Base-by-base conservation (phyloP, 1,140 invertebrate genomes). In the Caenorhabditis tropicalis region DNA sequence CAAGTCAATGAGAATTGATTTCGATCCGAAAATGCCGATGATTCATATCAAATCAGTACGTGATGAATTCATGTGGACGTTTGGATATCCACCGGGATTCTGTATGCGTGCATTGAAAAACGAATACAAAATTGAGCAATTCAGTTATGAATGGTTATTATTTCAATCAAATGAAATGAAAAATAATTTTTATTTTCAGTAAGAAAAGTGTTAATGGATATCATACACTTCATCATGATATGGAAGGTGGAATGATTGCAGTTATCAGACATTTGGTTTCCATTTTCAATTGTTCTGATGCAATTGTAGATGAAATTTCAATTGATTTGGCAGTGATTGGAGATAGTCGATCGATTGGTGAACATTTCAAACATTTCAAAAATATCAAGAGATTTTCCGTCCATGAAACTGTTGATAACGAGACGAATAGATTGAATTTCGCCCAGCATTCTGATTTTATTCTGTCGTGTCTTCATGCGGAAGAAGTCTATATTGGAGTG, bases 271-370 rank as follows among this genome's bases (percentile, higher is more conserved):
- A 74, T 27, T 10, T 74, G 29, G 29, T 74, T 3, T 33, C 65
- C 2, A 43, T 74, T 12, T 74, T 43, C 36, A 43, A 74, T 12
- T 74, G 65, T 27, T 43, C 65, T 24, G 29, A 74, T 7, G 15
- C 65, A 39, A 46, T 43, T 19, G 43, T 74, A n/a, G 27, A 9
- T 10, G 33, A 74, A 24, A 16, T 74, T 24, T 74, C 36, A 4
- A 43, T 74, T 21, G 36, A 74, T 46, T n/a, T 74, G 16, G 65
- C 19, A 43, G 65, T 74, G 19, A 74, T 74, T 43, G 65, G 43
- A 31, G 65, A 74, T 24, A 21, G 36, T 7, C 5, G 65, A 43
- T 31, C 36, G 15, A n/a, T 74, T 9, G 43, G 19, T 43, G 36
- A 74, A 15, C 33, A 74, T 10, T 74, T 74, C n/a, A 43, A 2